These are phyloP conservation scores for Acanthosepion lycidas DNA, from an alignment of 2,888 invertebrate genomes.

Conservation along the genomic window DNA sequence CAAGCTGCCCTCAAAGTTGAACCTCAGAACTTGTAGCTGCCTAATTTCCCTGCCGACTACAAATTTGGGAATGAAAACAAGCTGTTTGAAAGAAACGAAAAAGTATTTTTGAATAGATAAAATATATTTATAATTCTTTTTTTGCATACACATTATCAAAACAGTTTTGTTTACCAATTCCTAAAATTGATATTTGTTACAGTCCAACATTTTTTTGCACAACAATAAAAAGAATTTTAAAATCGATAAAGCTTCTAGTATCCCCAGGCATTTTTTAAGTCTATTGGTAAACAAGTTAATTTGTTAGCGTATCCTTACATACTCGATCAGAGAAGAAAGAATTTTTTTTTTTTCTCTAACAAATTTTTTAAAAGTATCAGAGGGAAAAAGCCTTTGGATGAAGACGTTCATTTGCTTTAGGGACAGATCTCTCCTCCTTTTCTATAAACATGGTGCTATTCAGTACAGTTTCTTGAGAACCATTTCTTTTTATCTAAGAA, in stretches of 20 bases:
- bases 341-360: background rate
- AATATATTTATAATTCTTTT: background rate
- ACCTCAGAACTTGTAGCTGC: too few relatives aligned
- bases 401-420: background rate
- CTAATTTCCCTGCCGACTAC: too few relatives aligned
- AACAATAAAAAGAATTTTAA: background rate
- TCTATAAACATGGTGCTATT: background rate
- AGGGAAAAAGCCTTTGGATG: background rate
- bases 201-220: background rate
- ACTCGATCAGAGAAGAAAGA: background rate
- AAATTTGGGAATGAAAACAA: too few relatives aligned
- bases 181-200: background rate
- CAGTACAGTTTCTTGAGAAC: background rate
- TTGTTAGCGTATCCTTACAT: background rate
- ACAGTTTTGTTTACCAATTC: background rate
- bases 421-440: background rate
- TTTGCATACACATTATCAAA: background rate
- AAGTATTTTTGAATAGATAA: too few relatives aligned
- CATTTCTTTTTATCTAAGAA: background rate
- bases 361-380: background rate
- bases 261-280: background rate
- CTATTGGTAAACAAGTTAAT: constrained; percentile 6
- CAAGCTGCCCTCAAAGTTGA: too few relatives aligned
- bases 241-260: background rate
- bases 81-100: too few relatives aligned